Evolutionary conservation across 2,113 vertebrate species (phyloP).

Genomic region (Pelusios castaneus): DNA sequence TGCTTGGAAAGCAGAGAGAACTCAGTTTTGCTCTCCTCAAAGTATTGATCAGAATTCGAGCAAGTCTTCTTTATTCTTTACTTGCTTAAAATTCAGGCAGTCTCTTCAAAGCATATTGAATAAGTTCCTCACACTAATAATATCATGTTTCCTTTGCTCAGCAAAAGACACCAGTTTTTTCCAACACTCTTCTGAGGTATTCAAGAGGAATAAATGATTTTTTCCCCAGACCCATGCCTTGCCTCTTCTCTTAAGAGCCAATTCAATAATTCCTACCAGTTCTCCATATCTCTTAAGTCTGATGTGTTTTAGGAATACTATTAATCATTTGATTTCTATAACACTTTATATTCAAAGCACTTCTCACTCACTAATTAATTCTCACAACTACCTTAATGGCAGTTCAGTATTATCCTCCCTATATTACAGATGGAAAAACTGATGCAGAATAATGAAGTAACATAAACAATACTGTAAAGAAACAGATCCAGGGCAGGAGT

Average conservation of each 20-base stretch:
- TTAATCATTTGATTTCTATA: background rate
- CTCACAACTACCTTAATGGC: fast-evolving
- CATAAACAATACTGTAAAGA: fast-evolving
- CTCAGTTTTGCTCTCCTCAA: background rate
- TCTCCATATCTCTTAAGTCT: background rate
- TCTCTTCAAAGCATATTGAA: fast-evolving
- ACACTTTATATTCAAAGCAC: fast-evolving
- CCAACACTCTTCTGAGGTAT: background rate
- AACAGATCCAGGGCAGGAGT: background rate
- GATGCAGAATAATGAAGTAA: fast-evolving
- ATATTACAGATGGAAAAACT: background rate
- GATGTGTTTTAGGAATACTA: background rate
- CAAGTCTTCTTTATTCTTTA: background rate
- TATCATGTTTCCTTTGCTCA: fast-evolving
- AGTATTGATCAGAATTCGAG: background rate
- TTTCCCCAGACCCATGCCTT: background rate
- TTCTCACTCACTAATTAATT: background rate
- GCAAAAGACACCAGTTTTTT: background rate
- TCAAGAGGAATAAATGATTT: fast-evolving
- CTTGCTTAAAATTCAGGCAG: background rate
- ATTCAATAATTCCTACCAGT: background rate
- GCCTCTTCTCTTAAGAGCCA: background rate
- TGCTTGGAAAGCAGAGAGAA: background rate
- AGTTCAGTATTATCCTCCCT: background rate
- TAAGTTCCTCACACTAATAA: background rate